Evolutionary conservation across 1,140 invertebrate genomes (phyloP).

Genomic region (Drosophila sucinea): DNA sequence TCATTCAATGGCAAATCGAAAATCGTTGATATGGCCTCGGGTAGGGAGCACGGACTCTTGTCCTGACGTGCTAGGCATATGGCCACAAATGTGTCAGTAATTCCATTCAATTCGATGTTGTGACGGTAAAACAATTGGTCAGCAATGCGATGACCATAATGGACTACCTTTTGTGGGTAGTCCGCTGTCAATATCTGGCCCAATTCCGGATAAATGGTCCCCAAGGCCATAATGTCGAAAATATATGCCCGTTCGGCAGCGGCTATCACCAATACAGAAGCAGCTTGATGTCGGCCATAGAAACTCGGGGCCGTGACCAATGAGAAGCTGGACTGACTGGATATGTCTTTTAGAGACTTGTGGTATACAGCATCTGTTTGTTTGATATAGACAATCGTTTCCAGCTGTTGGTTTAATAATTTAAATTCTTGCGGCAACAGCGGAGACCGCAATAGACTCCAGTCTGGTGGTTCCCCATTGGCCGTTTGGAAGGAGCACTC

Average conservation of each 20-base stretch:
- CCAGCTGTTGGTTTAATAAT: slow-evolving; percentile 31
- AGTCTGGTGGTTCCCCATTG: background rate
- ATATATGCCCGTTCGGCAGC: slow-evolving; percentile 48
- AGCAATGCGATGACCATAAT: slow-evolving; percentile 56
- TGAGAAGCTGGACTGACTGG: slow-evolving; percentile 43
- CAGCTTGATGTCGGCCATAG: slow-evolving; percentile 49
- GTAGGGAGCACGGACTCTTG: slow-evolving; percentile 15
- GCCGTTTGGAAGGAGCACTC: background rate
- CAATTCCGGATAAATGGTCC: slow-evolving; percentile 42
- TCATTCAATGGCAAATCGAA: slow-evolving; percentile 33
- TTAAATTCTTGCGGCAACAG: slow-evolving; percentile 29
- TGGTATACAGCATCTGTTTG: slow-evolving; percentile 52
- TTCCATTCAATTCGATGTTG: slow-evolving; percentile 35
- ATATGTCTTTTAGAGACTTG: slow-evolving; percentile 41
- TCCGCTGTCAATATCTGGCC: slow-evolving; percentile 33
- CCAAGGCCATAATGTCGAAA: slow-evolving; percentile 52
- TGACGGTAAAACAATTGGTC: slow-evolving; percentile 43
- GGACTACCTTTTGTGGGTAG: slow-evolving; percentile 49
- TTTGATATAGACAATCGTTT: slow-evolving; percentile 34
- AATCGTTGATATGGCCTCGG: slow-evolving; percentile 44
- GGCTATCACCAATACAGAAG: slow-evolving; percentile 47
- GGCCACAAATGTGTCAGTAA: slow-evolving; percentile 52
- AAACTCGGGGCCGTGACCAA: slow-evolving; percentile 57
- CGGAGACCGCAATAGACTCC: background rate
- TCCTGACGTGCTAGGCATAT: slow-evolving; percentile 42